A percentile compares a stretch with the other conserved stretches of the same genome.
Conservation (phyloP, 1,140 invertebrate genomes). For the Nephotettix cincticeps region DNA sequence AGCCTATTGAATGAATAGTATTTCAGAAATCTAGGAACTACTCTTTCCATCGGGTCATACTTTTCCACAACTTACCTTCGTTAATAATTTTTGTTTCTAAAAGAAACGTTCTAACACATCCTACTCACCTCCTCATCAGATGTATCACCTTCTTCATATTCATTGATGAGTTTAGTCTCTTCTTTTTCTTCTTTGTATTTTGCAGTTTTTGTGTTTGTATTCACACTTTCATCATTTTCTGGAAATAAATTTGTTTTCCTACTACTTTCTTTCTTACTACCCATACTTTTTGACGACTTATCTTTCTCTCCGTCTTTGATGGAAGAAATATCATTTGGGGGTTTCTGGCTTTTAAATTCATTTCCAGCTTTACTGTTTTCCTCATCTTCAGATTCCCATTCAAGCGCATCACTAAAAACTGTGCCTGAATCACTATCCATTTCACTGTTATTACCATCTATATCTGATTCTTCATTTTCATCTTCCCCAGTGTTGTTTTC, state of each 20-base stretch:
- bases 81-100: too few species aligned
- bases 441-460: constrained; percentile 20
- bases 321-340: constrained; percentile 31
- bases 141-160: constrained; percentile 59
- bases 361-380: constrained; percentile 43
- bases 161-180: constrained; percentile 39
- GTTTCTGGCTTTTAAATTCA: constrained; percentile 38
- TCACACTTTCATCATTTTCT: constrained; percentile 16
- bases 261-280: neutral
- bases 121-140: constrained; percentile 79
- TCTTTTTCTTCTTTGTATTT: constrained; percentile 26
- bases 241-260: constrained; percentile 1
- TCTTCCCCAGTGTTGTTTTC: constrained; percentile 24
- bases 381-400: constrained; percentile 34
- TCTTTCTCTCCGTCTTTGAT: constrained; percentile 18
- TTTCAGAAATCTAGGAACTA: too few species aligned
- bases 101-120: too few species aligned
- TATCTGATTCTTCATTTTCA: constrained; percentile 30
- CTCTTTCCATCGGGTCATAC: too few species aligned
- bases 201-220: constrained; percentile 29
- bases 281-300: constrained; percentile 5
- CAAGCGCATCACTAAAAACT: constrained; percentile 24
- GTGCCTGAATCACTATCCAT: constrained; percentile 25
- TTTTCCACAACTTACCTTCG: too few species aligned
- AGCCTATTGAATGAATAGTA: too few species aligned